Evolutionary conservation across 2,797 vertebrate species (phyloP).

Genomic region (Melanotaenia boesemani): DNA sequence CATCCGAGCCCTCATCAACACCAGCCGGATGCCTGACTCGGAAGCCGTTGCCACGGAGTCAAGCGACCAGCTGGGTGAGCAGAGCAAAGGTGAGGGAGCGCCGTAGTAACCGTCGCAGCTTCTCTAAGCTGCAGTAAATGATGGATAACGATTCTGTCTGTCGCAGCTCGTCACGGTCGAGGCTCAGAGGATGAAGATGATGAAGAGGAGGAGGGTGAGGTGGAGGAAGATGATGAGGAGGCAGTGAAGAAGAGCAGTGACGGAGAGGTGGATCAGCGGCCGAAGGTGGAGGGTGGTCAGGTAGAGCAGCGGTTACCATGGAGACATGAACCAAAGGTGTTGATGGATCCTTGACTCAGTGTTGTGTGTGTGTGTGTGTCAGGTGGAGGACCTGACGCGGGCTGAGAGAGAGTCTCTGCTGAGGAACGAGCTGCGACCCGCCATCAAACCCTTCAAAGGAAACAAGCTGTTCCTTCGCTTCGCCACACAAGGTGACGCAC

Average conservation of each 20-base stretch:
- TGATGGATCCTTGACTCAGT: background rate
- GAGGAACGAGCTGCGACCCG: constrained; percentile 92
- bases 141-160: background rate
- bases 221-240: constrained; percentile 79
- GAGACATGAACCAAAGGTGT: background rate
- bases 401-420: constrained; percentile 92
- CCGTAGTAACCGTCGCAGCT: too few species aligned
- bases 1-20: constrained; percentile 92
- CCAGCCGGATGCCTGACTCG: constrained; percentile 88
- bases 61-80: constrained; percentile 64
- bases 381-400: constrained; percentile 89
- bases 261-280: constrained; percentile 76
- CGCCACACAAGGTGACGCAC: constrained; percentile 89
- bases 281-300: constrained; percentile 46
- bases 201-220: constrained; percentile 85
- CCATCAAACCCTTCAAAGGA: constrained; percentile 91
- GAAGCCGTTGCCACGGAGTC: constrained; percentile 80
- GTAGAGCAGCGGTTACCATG: constrained; percentile 38
- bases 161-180: constrained; percentile 56
- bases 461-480: constrained; percentile 94
- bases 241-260: constrained; percentile 86
- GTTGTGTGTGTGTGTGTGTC: constrained; percentile 24
- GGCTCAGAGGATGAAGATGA: constrained; percentile 78
- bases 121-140: too few species aligned
- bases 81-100: constrained; percentile 63